These are phyloP conservation scores for Parthenolecanium corni DNA, from an alignment of 2,888 invertebrate genomes.

Conservation along the genomic window DNA sequence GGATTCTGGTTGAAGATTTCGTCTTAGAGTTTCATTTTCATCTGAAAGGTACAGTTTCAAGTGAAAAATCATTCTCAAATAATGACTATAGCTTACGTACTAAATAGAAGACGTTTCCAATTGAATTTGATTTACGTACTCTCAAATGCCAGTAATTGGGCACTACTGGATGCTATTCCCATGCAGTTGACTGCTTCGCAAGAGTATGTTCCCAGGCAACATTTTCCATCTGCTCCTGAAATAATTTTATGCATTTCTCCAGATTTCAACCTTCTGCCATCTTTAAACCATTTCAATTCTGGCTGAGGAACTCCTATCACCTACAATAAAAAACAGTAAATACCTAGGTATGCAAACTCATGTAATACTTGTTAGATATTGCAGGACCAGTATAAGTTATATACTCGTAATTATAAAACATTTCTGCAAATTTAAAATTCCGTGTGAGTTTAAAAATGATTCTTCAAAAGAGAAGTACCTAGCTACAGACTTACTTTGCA, in stretches of 20 bases:
- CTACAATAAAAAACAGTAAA: no score
- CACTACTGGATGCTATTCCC: conserved; percentile 79
- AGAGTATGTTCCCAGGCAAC: conserved; percentile 79
- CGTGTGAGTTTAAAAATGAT: no score
- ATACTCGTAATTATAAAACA: neutral
- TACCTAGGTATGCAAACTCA: no score
- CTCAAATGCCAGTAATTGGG: conserved; percentile 75
- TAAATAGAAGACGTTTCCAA: no score
- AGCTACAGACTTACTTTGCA: conserved; percentile 49
- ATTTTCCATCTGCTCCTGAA: conserved; percentile 79
- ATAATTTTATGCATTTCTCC: conserved; percentile 85
- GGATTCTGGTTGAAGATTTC: conserved; percentile 44
- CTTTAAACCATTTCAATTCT: conserved; percentile 83
- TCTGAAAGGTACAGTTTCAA: no score
- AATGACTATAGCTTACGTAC: no score
- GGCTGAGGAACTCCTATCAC: conserved; percentile 86
- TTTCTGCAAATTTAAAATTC: no score
- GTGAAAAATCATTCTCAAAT: no score
- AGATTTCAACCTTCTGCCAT: conserved; percentile 75
- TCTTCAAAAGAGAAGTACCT: no score
- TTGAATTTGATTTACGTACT: no score
- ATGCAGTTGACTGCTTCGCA: conserved; percentile 85
- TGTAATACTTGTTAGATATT: no score
- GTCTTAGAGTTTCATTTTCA: no score
- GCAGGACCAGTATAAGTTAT: neutral